phyloP scores from a whole-genome alignment of 1,140 invertebrate genomes.

The Nixonia krombeini region DNA sequence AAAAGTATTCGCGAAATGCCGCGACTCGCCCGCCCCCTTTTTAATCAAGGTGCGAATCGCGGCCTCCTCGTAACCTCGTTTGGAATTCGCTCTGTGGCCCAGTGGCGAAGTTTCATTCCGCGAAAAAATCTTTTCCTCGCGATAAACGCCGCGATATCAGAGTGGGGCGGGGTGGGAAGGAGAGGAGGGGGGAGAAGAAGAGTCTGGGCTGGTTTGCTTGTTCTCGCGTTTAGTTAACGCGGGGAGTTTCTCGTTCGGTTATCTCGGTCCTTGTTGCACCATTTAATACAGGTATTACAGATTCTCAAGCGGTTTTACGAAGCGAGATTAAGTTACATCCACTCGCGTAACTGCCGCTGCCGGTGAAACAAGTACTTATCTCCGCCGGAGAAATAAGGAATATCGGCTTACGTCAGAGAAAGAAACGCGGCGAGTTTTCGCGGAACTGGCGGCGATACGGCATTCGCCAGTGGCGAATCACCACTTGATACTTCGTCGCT shows the following conservation, averaged over 20 bases:
- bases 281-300: slow-evolving; percentile 51
- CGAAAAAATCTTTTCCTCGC: slow-evolving; percentile 10
- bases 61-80: slow-evolving; percentile 23
- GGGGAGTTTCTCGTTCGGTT: slow-evolving; percentile 20
- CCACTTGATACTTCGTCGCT: background rate
- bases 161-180: no score
- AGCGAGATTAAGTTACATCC: slow-evolving; percentile 47
- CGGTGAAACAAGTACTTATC: slow-evolving; percentile 45
- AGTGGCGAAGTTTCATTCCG: slow-evolving; percentile 14
- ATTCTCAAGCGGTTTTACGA: slow-evolving; percentile 48
- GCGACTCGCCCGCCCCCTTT: slow-evolving; percentile 2
- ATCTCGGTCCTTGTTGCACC: slow-evolving; percentile 40
- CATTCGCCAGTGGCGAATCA: background rate
- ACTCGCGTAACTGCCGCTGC: slow-evolving; percentile 38
- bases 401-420: slow-evolving; percentile 46
- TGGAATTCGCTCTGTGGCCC: slow-evolving; percentile 18
- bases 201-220: no score
- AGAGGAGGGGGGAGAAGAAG: no score
- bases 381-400: slow-evolving; percentile 39
- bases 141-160: slow-evolving; percentile 21
- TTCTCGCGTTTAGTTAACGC: slow-evolving; percentile 25
- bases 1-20: no score
- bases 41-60: slow-evolving; percentile 27
- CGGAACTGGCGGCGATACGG: slow-evolving; percentile 28
- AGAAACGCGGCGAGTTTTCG: slow-evolving; percentile 40